phyloP scores from a whole-genome alignment of 2,113 vertebrate genomes.

The Podarcis raffonei region DNA sequence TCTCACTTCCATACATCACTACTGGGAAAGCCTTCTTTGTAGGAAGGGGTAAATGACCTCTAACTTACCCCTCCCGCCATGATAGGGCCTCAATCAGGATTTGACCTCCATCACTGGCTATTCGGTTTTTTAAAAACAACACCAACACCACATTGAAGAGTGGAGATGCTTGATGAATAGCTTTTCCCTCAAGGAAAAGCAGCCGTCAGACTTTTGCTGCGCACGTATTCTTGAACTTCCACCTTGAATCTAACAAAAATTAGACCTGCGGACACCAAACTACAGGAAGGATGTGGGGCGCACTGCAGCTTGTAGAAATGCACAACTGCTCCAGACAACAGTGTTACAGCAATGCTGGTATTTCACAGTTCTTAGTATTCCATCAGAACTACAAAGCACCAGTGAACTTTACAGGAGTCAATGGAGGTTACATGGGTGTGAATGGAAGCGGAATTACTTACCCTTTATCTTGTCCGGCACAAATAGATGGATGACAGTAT shows the following conservation, averaged over 20 bases:
- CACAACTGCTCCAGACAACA: not conserved
- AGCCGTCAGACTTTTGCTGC: not conserved
- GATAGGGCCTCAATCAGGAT: too few relatives aligned
- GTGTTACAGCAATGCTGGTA: not conserved
- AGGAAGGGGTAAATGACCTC: not conserved
- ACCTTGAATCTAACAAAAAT: not conserved
- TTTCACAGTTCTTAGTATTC: not conserved
- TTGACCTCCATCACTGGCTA: too few relatives aligned
- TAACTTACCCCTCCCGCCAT: not conserved
- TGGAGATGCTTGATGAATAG: not conserved
- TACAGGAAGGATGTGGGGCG: not conserved
- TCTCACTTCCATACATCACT: too few relatives aligned
- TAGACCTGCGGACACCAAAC: not conserved
- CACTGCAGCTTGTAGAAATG: not conserved
- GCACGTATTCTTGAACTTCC: not conserved
- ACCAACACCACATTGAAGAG: too few relatives aligned
- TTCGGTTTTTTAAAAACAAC: too few relatives aligned
- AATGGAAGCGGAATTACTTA: not conserved
- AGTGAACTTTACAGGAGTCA: constrained; percentile 27
- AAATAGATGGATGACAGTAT: not conserved
- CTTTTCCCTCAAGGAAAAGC: not conserved
- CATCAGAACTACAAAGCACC: not conserved
- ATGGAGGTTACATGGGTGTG: not conserved
- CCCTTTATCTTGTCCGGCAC: constrained; percentile 20
- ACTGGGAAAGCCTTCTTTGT: too few relatives aligned